Conservation (phyloP, 2,797 vertebrate genomes). For the Prionace glauca region DNA sequence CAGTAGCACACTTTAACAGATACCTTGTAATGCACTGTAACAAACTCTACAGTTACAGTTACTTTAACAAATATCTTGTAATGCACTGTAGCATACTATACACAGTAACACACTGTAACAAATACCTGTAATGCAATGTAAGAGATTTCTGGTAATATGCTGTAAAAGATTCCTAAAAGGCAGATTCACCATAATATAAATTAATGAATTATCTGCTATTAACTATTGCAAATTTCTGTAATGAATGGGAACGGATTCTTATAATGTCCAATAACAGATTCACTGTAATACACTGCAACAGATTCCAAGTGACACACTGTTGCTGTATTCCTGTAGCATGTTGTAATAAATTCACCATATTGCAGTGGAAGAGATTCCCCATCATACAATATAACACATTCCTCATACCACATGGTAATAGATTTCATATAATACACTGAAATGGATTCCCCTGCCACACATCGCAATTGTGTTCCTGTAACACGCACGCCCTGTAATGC, state of each 20-base stretch:
- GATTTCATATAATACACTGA: no score
- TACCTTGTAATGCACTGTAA: background rate
- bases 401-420: no score
- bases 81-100: background rate
- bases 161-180: background rate
- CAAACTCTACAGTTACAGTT: background rate
- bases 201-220: background rate
- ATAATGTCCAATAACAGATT: background rate
- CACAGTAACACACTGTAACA: no score
- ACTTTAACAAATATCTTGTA: background rate
- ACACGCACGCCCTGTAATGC: no score
- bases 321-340: no score
- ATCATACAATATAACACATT: no score
- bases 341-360: no score
- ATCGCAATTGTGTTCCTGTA: no score
- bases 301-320: no score
- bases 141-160: background rate
- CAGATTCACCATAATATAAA: background rate
- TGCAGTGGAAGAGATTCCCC: no score
- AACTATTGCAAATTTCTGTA: background rate
- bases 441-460: no score
- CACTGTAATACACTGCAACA: background rate
- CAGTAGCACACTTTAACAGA: background rate
- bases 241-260: background rate
- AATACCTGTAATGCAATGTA: background rate